Base-by-base conservation (phyloP, 2,888 invertebrate genomes). In the Digitonthophagus gazella region DNA sequence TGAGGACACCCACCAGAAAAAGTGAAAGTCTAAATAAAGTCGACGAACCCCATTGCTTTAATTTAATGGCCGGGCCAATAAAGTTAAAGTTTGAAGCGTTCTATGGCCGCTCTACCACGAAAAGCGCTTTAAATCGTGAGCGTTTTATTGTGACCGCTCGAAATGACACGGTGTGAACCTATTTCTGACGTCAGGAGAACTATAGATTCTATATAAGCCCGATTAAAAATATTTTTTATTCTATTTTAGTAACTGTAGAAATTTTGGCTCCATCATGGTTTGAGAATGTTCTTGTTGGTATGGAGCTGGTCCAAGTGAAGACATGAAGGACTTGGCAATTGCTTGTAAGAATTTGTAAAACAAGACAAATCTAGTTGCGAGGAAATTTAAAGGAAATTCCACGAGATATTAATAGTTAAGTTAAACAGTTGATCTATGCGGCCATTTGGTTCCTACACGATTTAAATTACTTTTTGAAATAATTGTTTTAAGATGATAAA, bases 1-100 rank as follows among this genome's bases (percentile, higher is more conserved):
- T 61, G 61, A 61, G 19, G 61, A 61, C 4, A 15, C 19, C 61
- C 61, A 20, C 28, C 28, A 44, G 28, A 44, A 61, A 18, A 61
- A 61, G 61, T 14, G n/a, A 61, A 18, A 61, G 61, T 19, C 61
- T n/a, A 61, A 19, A 61, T 19, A 18, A 61, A 61, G 15, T 15
- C 58, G 58, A 61, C 16, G 57, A 57, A 57, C 57, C 57, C 57
- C 57, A 57, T 16, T 15, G 57, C 16, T 57, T 57, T 57, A 44
- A 44, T 44, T 44, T 44, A 44, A 44, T 44, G 28, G 57, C 57
- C 3, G 57, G 15, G 57, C 16, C 57, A 44, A 44, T 44, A 44
- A 44, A 44, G 28, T 44, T 44, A 44, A 44, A 44, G 28, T 8
- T 44, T 44, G 28, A 44, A 44, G 28, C 28, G 28, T 44, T 44